These are phyloP conservation scores for Apamea anceps DNA, from an alignment of 2,888 invertebrate genomes.

Conservation along the genomic window DNA sequence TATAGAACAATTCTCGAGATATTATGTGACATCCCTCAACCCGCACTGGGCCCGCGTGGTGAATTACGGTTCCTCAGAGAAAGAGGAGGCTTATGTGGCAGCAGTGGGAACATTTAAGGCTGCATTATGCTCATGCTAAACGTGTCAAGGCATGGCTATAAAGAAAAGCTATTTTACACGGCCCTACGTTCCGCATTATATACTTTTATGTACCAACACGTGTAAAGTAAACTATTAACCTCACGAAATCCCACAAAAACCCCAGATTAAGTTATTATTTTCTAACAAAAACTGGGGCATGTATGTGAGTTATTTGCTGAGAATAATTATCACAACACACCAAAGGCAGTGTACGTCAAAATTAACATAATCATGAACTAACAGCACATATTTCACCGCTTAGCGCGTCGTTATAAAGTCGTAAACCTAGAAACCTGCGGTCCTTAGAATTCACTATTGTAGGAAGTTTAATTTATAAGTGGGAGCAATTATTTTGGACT, in stretches of 20 bases:
- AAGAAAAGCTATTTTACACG: background rate
- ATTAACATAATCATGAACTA: constrained; percentile 72
- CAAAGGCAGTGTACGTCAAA: constrained; percentile 44
- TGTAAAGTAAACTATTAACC: constrained; percentile 17
- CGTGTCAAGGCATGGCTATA: background rate
- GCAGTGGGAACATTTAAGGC: too few relatives aligned
- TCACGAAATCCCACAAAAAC: background rate
- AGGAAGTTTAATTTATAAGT: constrained; percentile 67
- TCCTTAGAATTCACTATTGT: constrained; percentile 71
- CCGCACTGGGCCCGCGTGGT: background rate
- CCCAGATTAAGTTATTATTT: constrained; percentile 43
- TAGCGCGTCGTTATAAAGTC: constrained; percentile 87
- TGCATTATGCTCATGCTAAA: background rate
- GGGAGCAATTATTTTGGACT: constrained; percentile 25
- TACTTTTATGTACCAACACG: background rate
- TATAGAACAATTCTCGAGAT: too few relatives aligned
- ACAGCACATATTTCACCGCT: constrained; percentile 81
- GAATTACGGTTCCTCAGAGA: background rate
- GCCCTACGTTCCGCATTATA: background rate
- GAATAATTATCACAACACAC: constrained; percentile 54
- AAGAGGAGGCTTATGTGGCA: background rate
- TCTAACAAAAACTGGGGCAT: constrained; percentile 27
- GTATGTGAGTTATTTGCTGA: constrained; percentile 41
- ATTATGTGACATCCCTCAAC: background rate
- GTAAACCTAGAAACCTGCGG: constrained; percentile 86